Conservation (phyloP, 1,140 invertebrate genomes). For the Portunus trituberculatus region DNA sequence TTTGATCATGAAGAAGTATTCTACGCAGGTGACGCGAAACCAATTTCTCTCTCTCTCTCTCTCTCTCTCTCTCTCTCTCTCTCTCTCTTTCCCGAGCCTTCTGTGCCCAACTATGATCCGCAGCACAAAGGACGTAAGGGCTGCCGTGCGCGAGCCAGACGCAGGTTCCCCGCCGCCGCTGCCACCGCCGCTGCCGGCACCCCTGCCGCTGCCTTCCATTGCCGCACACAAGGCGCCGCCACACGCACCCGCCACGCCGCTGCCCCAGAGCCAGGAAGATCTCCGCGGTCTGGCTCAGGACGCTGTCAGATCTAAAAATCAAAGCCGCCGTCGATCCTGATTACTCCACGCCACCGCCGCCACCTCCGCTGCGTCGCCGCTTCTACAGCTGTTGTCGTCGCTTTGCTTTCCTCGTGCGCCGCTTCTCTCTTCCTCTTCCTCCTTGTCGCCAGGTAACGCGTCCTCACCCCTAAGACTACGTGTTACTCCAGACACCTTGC, state of each 20-base stretch:
- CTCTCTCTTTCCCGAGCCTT: background rate
- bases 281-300: background rate
- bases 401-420: background rate
- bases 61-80: slow-evolving; percentile 20
- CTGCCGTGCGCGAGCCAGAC: background rate
- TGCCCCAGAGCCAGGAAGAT: background rate
- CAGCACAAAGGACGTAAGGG: background rate
- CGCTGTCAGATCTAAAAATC: background rate
- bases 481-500: background rate
- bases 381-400: background rate
- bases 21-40: background rate
- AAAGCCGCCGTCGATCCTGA: background rate
- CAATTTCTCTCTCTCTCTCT: background rate
- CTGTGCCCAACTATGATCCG: background rate
- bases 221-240: background rate
- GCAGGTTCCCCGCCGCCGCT: background rate
- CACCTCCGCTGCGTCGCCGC: background rate
- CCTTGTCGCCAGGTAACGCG: background rate
- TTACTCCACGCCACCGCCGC: background rate
- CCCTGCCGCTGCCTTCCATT: background rate
- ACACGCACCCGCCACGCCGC: background rate
- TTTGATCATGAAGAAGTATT: background rate
- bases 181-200: background rate
- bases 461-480: no score
- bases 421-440: background rate